phyloP scores from a whole-genome alignment of 2,888 invertebrate genomes.

The Cheilosia vulpina region DNA sequence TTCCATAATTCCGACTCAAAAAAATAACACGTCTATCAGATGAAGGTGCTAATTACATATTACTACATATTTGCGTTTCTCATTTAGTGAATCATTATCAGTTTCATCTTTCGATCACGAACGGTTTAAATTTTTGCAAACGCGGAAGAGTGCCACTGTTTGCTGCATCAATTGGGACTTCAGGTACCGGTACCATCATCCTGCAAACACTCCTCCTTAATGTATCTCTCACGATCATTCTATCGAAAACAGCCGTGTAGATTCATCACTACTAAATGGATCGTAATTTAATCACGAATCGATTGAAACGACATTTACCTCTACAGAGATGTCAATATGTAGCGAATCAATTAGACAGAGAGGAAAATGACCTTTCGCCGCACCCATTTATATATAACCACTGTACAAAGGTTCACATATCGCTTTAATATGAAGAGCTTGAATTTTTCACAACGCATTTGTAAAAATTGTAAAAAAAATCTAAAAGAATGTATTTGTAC shows the following conservation, averaged over 20 bases:
- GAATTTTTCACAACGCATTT: not conserved
- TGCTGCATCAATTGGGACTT: not conserved
- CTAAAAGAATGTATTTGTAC: not conserved
- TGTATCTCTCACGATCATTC: not conserved
- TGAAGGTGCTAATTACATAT: constrained; percentile 45
- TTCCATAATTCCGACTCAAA: constrained; percentile 22
- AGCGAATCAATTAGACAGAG: constrained; percentile 22
- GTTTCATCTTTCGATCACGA: constrained; percentile 34
- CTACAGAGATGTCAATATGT: constrained; percentile 24
- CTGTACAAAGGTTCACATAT: constrained; percentile 10
- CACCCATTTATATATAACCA: not conserved
- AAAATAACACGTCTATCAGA: constrained; percentile 48
- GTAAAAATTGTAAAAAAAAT: not conserved
- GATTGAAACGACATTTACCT: constrained; percentile 3
- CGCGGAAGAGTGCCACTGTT: constrained; percentile 23
- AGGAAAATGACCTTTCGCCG: constrained; percentile 3
- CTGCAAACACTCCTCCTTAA: not conserved
- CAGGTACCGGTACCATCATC: not conserved
- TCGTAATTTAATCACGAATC: constrained; percentile 12
- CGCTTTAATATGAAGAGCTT: not conserved
- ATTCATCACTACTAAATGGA: not conserved
- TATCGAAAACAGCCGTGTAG: not conserved
- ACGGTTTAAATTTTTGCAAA: constrained; percentile 18
- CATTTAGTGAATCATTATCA: not conserved
- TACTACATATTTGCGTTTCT: not conserved